A percentile compares a stretch with the other conserved stretches of the same genome.
Evolutionary conservation across 2,888 invertebrate genomes (phyloP).

Genomic region (Cephus nigrinus): DNA sequence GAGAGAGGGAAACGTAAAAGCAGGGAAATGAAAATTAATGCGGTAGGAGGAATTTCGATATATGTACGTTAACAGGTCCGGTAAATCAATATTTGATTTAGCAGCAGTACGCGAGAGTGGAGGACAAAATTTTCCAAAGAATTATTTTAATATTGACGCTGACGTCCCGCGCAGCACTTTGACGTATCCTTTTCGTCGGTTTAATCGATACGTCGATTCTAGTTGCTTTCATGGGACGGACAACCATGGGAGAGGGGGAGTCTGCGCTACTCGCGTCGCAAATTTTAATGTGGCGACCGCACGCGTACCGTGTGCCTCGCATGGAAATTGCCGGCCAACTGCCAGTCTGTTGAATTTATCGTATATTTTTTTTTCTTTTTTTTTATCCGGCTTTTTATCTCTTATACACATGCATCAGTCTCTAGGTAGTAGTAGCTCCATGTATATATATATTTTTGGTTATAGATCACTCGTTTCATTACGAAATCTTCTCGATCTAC

Average conservation of each 20-base stretch:
- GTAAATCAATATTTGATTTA: conserved; percentile 43
- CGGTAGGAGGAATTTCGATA: conserved; percentile 23
- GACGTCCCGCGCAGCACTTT: not conserved
- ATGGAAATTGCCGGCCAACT: conserved; percentile 26
- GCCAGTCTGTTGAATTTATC: not conserved
- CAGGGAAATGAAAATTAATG: conserved; percentile 48
- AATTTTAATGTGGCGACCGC: conserved; percentile 41
- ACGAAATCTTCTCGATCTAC: not conserved
- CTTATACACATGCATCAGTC: not conserved
- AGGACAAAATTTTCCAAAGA: not conserved
- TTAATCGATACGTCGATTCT: conserved; percentile 8
- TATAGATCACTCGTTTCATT: not conserved
- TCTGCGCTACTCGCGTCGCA: conserved; percentile 18
- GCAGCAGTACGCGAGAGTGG: not conserved
- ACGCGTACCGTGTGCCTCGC: conserved; percentile 26
- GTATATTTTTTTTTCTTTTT: not conserved
- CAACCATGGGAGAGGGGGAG: not conserved
- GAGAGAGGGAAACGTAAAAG: conserved; percentile 37
- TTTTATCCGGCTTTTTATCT: not conserved
- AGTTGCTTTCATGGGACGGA: not conserved
- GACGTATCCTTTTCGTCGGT: not conserved
- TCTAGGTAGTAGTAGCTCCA: not conserved
- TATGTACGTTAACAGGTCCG: conserved; percentile 22
- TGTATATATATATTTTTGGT: not conserved
- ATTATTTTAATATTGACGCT: not conserved